Evolutionary conservation across 2,888 invertebrate genomes (phyloP).

Genomic region (Uloborus plumipes): DNA sequence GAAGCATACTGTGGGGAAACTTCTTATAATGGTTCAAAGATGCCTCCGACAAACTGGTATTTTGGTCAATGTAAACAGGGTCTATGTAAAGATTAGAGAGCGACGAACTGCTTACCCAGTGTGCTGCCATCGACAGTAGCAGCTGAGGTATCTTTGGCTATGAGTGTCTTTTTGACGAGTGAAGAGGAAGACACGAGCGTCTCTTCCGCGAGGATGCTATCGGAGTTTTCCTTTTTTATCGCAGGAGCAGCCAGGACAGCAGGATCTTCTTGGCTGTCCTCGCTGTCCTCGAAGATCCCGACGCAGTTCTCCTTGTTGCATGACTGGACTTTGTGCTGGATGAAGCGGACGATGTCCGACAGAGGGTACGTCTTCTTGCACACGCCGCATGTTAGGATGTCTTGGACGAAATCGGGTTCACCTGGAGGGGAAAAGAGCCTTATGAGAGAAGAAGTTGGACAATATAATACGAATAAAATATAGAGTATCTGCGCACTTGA

Average conservation of each 20-base stretch:
- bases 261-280: constrained; percentile 14
- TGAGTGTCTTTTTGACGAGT: constrained; percentile 42
- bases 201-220: constrained; percentile 1
- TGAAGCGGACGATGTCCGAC: constrained; percentile 95
- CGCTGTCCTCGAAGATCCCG: constrained; percentile 62
- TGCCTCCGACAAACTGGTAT: background rate
- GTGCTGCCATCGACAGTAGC: constrained; percentile 25
- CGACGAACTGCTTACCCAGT: background rate
- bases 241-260: background rate
- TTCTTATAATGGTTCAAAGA: no score
- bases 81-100: background rate
- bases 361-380: constrained; percentile 94
- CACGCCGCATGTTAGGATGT: constrained; percentile 94
- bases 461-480: no score
- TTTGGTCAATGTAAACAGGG: background rate
- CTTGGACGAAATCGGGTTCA: constrained; percentile 72
- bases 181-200: constrained; percentile 45
- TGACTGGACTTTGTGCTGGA: constrained; percentile 88
- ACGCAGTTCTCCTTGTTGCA: constrained; percentile 75
- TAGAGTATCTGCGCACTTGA: no score
- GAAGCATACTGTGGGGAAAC: no score
- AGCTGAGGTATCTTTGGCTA: constrained; percentile 55
- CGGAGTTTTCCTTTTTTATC: constrained; percentile 25
- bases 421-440: constrained; percentile 23
- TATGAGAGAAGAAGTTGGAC: background rate